These are phyloP conservation scores for Allacma fusca DNA, from an alignment of 2,888 invertebrate genomes.

Conservation along the genomic window DNA sequence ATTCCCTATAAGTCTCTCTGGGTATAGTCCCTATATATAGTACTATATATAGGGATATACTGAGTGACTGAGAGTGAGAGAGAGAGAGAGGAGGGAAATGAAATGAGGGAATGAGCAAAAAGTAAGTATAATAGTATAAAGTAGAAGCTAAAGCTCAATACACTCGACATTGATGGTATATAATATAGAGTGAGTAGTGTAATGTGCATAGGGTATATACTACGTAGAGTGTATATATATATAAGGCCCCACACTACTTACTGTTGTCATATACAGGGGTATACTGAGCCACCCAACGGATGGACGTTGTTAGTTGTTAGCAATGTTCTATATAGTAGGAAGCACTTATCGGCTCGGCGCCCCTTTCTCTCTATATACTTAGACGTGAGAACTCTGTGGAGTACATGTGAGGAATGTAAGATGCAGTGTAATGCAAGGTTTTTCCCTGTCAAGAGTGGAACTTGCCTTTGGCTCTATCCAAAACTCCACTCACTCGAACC, in stretches of 20 bases:
- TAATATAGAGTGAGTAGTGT: too few species aligned
- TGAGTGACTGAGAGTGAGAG: not conserved
- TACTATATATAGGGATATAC: too few species aligned
- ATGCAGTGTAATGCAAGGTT: constrained; percentile 28
- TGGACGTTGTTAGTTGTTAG: not conserved
- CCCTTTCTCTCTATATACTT: constrained; percentile 6
- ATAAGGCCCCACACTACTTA: too few species aligned
- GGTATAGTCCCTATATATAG: too few species aligned
- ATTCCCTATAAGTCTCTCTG: too few species aligned
- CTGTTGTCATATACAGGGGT: not conserved
- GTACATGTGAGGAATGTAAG: not conserved
- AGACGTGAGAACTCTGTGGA: not conserved
- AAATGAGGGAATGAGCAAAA: not conserved
- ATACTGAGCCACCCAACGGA: constrained; percentile 17
- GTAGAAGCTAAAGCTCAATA: constrained; percentile 6
- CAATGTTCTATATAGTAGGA: too few species aligned
- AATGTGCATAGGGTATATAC: too few species aligned
- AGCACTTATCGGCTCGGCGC: constrained; percentile 16
- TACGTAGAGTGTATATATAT: too few species aligned
- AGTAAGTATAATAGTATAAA: not conserved
- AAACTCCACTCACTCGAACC: not conserved
- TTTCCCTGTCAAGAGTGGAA: constrained; percentile 27
- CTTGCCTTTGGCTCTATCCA: constrained; percentile 15
- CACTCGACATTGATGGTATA: not conserved
- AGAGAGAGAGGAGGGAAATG: not conserved